These are phyloP conservation scores for Merodon equestris DNA, from an alignment of 2,888 invertebrate genomes.

Conservation along the genomic window DNA sequence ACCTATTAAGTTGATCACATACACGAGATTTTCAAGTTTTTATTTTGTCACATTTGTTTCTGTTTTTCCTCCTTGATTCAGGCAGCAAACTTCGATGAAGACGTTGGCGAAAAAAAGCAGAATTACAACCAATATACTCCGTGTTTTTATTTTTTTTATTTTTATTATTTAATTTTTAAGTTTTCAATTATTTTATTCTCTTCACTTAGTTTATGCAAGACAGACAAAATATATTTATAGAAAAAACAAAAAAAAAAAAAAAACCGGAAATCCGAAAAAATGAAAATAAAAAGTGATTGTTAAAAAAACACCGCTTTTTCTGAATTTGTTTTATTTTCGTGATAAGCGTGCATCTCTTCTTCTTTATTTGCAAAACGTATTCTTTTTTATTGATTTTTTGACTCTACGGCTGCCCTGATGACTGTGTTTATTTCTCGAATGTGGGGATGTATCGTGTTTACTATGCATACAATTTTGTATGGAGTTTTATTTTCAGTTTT, in stretches of 20 bases:
- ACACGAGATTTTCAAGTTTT: not conserved
- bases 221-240: constrained; percentile 52
- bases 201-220: constrained; percentile 54
- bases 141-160: constrained; percentile 30
- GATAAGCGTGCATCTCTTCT: not conserved
- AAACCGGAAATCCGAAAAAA: constrained; percentile 27
- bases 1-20: constrained; percentile 8
- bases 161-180: constrained; percentile 52
- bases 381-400: too few relatives aligned
- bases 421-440: too few relatives aligned
- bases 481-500: too few relatives aligned
- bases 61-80: constrained; percentile 24
- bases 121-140: constrained; percentile 36
- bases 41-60: constrained; percentile 3
- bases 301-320: constrained; percentile 60
- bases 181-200: constrained; percentile 57
- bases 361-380: constrained; percentile 23
- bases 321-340: constrained; percentile 59
- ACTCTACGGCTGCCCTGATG: too few relatives aligned
- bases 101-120: constrained; percentile 12
- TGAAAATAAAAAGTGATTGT: constrained; percentile 61
- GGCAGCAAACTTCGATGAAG: constrained; percentile 12
- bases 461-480: too few relatives aligned
- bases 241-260: constrained; percentile 26
- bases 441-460: not conserved